phyloP scores from a whole-genome alignment of 37 sponge, comb jelly and placozoan species.

The Agelas oroides region DNA sequence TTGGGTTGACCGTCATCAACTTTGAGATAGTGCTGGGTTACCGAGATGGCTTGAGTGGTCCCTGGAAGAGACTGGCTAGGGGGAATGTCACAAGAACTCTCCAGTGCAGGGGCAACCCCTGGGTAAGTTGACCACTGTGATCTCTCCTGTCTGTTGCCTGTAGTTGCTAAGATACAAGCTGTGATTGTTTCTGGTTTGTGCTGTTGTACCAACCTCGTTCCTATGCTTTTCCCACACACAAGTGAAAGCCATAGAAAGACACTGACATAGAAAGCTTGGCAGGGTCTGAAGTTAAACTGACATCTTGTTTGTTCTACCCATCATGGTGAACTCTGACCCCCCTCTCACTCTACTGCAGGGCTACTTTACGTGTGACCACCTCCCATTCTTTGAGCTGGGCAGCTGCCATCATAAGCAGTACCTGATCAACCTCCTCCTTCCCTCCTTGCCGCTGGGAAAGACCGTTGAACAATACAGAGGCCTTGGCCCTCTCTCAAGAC shows the following conservation, averaged over 20 bases:
- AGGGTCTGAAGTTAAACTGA: too few relatives aligned
- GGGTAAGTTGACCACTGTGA: background rate
- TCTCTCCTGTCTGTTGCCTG: background rate
- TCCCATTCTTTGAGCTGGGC: constrained; percentile 82
- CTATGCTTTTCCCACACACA: background rate
- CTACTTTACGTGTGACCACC: constrained; percentile 53
- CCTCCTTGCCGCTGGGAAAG: constrained; percentile 63
- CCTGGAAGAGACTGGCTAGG: constrained; percentile 43
- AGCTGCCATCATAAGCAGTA: constrained; percentile 76
- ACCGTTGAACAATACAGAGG: constrained; percentile 49
- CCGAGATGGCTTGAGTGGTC: constrained; percentile 21
- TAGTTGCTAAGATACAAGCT: background rate
- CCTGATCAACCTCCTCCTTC: constrained; percentile 68
- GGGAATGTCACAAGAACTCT: constrained; percentile 62
- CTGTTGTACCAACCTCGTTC: background rate
- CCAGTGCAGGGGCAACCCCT: constrained; percentile 25
- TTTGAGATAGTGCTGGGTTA: constrained; percentile 68
- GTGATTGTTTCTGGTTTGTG: background rate
- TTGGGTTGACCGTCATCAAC: background rate
- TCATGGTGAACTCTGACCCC: background rate
- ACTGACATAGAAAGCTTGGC: too few relatives aligned
- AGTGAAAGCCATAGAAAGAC: too few relatives aligned
- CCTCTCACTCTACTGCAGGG: constrained; percentile 6
- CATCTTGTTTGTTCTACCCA: background rate
- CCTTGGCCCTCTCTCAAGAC: constrained; percentile 41